phyloP scores from a whole-genome alignment of 2,797 vertebrate genomes.

The Falco novaeseelandiae region DNA sequence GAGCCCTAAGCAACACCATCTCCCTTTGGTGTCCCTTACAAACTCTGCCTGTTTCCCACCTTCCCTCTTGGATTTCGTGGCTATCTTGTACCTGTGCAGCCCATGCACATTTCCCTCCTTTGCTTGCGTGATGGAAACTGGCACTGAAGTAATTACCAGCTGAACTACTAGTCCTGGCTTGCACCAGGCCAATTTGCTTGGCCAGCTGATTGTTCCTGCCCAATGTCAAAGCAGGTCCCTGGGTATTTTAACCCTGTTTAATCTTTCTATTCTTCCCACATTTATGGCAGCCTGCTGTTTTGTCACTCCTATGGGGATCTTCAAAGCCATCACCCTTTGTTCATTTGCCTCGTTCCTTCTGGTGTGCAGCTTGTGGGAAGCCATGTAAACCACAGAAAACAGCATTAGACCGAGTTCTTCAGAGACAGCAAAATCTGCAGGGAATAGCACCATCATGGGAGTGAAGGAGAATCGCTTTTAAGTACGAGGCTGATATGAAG shows the following conservation, averaged over 20 bases:
- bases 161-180: not conserved
- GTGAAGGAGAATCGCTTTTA: not conserved
- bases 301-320: not conserved
- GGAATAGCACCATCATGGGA: not conserved
- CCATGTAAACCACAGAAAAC: not conserved
- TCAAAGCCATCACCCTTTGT: not conserved
- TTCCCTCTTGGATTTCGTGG: not conserved
- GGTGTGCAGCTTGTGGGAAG: not conserved
- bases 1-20: not conserved
- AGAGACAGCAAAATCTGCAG: not conserved
- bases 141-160: not conserved
- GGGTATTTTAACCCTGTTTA: not conserved
- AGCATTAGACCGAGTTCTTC: not conserved
- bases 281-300: not conserved
- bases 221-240: not conserved
- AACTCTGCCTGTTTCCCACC: not conserved
- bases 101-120: not conserved
- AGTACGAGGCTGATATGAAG: not conserved
- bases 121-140: not conserved
- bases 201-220: not conserved
- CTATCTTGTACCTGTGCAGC: not conserved
- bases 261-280: not conserved
- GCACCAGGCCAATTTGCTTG: not conserved
- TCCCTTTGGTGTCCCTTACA: not conserved
- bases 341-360: not conserved